phyloP scores from a whole-genome alignment of 1,140 invertebrate species.

The Apis dorsata region DNA sequence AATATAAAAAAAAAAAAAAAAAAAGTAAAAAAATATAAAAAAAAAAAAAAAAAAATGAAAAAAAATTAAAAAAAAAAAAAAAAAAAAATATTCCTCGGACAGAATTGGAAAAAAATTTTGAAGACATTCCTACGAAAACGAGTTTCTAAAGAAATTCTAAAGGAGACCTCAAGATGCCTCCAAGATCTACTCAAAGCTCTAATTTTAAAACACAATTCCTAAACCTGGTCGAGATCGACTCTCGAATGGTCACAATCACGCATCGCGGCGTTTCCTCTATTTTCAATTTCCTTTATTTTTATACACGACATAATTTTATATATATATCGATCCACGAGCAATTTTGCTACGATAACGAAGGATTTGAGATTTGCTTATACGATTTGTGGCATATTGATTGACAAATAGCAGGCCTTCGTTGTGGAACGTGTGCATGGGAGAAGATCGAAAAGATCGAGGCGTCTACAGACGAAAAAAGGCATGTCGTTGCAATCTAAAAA shows the following conservation, averaged over 20 bases:
- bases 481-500: not conserved
- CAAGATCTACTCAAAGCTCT: not conserved
- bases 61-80: too few relatives aligned
- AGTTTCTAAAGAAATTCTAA: not conserved
- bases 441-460: not conserved
- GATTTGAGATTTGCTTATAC: slow-evolving; percentile 49
- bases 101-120: not conserved
- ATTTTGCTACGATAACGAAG: slow-evolving; percentile 53
- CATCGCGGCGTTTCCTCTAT: not conserved
- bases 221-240: not conserved
- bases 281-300: not conserved
- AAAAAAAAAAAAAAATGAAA: too few relatives aligned
- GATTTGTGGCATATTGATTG: slow-evolving; percentile 55
- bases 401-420: slow-evolving; percentile 52
- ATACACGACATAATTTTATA: slow-evolving; percentile 57
- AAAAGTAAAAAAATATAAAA: too few relatives aligned
- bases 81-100: too few relatives aligned
- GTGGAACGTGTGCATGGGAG: slow-evolving; percentile 3
- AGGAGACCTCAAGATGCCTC: not conserved
- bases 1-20: too few relatives aligned
- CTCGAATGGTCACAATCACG: slow-evolving; percentile 11
- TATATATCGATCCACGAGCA: slow-evolving; percentile 32
- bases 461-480: not conserved
- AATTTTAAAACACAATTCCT: not conserved
- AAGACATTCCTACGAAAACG: not conserved